A percentile compares a stretch with the other conserved stretches of the same genome.
Evolutionary conservation across 2,888 invertebrate species (phyloP).

Genomic region (Elmis aenea): DNA sequence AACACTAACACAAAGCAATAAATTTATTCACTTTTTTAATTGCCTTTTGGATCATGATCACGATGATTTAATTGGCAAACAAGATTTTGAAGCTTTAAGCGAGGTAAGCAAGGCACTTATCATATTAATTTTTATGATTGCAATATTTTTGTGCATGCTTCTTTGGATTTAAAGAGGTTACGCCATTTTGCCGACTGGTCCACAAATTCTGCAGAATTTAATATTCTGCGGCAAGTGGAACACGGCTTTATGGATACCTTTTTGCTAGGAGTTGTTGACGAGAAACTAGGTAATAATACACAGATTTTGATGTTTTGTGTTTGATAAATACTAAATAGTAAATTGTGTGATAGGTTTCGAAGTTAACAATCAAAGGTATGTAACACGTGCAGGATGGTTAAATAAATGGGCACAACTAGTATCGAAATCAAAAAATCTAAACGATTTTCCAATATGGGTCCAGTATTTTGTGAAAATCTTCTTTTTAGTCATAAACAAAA

Average conservation of each 20-base stretch:
- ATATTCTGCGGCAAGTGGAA: slow-evolving; percentile 67
- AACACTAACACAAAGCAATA: slow-evolving; percentile 61
- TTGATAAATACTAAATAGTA: too few species aligned
- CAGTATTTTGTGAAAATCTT: slow-evolving; percentile 69
- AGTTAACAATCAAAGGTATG: slow-evolving; percentile 46
- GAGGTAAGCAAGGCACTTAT: too few species aligned
- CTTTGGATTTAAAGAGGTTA: slow-evolving; percentile 50
- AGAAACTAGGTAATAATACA: slow-evolving; percentile 49
- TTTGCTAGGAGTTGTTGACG: slow-evolving; percentile 53
- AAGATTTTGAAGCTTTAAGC: slow-evolving; percentile 65
- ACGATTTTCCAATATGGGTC: slow-evolving; percentile 67
- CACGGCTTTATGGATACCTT: slow-evolving; percentile 66
- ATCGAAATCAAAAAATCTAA: slow-evolving; percentile 49
- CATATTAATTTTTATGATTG: slow-evolving; percentile 8
- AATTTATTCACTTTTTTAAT: slow-evolving; percentile 67
- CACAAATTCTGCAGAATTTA: slow-evolving; percentile 65
- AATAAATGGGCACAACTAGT: slow-evolving; percentile 62
- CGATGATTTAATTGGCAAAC: slow-evolving; percentile 65
- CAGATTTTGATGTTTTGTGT: too few species aligned
- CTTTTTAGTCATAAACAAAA: slow-evolving; percentile 65
- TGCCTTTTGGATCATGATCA: slow-evolving; percentile 66
- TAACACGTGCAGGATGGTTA: slow-evolving; percentile 66
- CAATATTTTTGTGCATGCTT: slow-evolving; percentile 31
- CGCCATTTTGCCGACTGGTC: slow-evolving; percentile 76
- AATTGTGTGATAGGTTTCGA: slow-evolving; percentile 43